These are phyloP conservation scores for Stomorhina lunata DNA, from an alignment of 2,888 invertebrate genomes.

Conservation along the genomic window DNA sequence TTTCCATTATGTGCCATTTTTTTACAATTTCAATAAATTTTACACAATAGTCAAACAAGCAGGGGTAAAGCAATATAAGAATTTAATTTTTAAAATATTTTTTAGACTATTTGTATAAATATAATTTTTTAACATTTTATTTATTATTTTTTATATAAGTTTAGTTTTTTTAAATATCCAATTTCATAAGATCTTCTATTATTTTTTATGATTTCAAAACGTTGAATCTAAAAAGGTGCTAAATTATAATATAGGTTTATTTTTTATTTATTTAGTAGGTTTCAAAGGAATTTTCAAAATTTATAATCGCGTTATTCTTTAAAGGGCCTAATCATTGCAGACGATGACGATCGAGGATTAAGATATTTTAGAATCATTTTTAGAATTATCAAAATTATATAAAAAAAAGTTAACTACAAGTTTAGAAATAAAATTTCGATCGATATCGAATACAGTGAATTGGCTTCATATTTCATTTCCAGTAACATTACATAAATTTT, in stretches of 20 bases:
- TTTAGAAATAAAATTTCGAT: too few relatives aligned
- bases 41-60: constrained; percentile 54
- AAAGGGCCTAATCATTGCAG: too few relatives aligned
- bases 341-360: too few relatives aligned
- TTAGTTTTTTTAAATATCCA: constrained; percentile 19
- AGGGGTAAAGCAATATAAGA: constrained; percentile 41
- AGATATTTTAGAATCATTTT: neutral
- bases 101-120: too few relatives aligned
- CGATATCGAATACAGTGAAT: too few relatives aligned
- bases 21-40: constrained; percentile 15
- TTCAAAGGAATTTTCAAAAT: too few relatives aligned
- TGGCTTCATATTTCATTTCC: too few relatives aligned
- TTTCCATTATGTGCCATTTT: constrained; percentile 63
- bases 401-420: too few relatives aligned
- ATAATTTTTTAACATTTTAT: constrained; percentile 7
- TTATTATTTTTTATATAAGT: constrained; percentile 26
- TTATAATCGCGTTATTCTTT: too few relatives aligned
- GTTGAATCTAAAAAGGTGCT: constrained; percentile 64
- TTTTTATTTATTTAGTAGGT: neutral
- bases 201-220: constrained; percentile 16
- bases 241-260: constrained; percentile 43
- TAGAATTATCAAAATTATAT: neutral
- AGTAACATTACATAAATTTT: too few relatives aligned
- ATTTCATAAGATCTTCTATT: neutral
- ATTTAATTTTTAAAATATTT: constrained; percentile 6